Percentiles rank a stretch among this genome's conserved stretches.
Conservation (phyloP, 2,113 vertebrate species). For the Pionites leucogaster region DNA sequence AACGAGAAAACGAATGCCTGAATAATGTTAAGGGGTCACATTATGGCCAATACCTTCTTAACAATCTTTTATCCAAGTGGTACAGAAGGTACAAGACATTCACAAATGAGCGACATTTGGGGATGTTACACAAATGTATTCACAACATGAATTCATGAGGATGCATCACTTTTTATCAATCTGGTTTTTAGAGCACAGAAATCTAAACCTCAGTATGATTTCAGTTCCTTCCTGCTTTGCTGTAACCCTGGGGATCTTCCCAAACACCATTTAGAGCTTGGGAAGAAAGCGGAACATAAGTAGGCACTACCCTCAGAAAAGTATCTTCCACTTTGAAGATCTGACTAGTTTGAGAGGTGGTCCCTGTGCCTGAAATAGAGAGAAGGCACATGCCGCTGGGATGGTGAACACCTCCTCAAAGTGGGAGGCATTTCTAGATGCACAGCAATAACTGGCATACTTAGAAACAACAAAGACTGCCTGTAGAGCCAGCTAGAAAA, state of each 20-base stretch:
- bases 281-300: background rate
- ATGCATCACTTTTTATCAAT: background rate
- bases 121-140: background rate
- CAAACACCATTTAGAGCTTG: slow-evolving; percentile 6
- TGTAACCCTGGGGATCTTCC: slow-evolving; percentile 15
- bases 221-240: slow-evolving; percentile 43
- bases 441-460: background rate
- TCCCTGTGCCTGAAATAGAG: background rate
- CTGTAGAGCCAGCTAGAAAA: background rate
- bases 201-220: slow-evolving; percentile 35
- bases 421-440: background rate
- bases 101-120: background rate
- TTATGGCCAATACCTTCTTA: background rate
- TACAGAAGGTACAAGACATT: background rate
- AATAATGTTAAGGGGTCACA: background rate
- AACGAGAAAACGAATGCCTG: background rate
- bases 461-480: background rate
- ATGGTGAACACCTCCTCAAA: background rate
- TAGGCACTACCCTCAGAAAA: background rate
- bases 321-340: background rate
- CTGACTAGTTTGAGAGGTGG: background rate
- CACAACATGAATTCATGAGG: background rate
- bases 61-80: background rate
- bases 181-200: slow-evolving; percentile 3
- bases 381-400: background rate